Evolutionary conservation across 1,140 invertebrate species (phyloP).

Genomic region (Zaprionus lachaisei): DNA sequence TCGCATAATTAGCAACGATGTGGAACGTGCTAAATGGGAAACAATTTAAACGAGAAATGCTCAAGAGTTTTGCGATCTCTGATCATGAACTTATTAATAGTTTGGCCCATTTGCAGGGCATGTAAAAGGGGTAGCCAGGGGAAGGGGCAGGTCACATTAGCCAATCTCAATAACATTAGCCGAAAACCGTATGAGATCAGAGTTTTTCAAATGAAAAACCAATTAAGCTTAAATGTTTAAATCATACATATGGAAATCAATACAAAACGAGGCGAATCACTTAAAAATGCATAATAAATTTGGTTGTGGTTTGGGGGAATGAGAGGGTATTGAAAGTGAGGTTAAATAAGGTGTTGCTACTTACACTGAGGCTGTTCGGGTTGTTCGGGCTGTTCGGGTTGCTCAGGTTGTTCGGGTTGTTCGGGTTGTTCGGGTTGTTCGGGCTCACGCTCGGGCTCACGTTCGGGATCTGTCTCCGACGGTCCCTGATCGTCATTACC

Average conservation of each 20-base stretch:
- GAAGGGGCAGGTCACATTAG: neutral
- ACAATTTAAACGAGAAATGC: neutral
- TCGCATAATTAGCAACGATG: slow-evolving; percentile 21
- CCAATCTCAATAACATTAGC: slow-evolving; percentile 5
- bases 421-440: neutral
- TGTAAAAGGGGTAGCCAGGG: neutral
- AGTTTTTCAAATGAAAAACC: slow-evolving; percentile 17
- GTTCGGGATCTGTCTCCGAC: neutral
- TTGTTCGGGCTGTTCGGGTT: neutral
- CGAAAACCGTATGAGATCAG: slow-evolving; percentile 41
- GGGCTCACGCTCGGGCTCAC: neutral
- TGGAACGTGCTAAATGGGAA: slow-evolving; percentile 24
- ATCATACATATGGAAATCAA: neutral
- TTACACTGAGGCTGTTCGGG: neutral
- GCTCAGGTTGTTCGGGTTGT: neutral
- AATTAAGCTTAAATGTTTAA: neutral
- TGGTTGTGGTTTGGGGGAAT: neutral
- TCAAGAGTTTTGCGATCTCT: slow-evolving; percentile 8
- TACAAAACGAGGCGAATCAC: neutral
- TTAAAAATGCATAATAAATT: slow-evolving; percentile 5
- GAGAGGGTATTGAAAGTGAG: neutral
- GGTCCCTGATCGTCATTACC: neutral
- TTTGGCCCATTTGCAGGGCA: neutral
- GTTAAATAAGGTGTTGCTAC: neutral
- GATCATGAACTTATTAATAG: slow-evolving; percentile 15